Evolutionary conservation across 92 coral and sea anemone species (phyloP), one percentile per base, ranked within the genome.

Genomic region (Chrysogorgia sp.): DNA sequence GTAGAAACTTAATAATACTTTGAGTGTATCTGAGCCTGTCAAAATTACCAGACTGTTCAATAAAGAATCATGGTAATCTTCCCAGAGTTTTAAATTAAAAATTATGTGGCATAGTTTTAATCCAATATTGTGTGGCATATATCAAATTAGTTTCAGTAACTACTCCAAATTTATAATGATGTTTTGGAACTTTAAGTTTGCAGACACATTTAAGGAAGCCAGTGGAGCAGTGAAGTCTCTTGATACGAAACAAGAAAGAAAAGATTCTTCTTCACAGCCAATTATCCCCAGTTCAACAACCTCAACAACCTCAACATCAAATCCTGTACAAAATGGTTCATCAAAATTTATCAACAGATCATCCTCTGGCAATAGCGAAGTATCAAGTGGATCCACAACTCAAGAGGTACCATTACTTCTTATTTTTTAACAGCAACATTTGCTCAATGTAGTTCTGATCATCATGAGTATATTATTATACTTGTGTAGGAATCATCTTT

Each of bases 121-220:
- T n/a, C n/a, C n/a, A n/a, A n/a, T n/a, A n/a, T n/a, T n/a, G n/a
- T n/a, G n/a, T n/a, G n/a, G 15, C 21, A 48, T 48, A 48, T 22
- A 48, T 48, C 56, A 48, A 48, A 48, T 48, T 1, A 22, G 19
- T 48, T 14, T 45, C 28, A 20, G 62, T 56, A 56, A 56, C 8
- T 56, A 20, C 0, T 56, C 20, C 24, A 56, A n/a, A 13, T 2
- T 17, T 56, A 56, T 5, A 56, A 5, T 20, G 20, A 17, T 2
- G 20, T 56, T n/a, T n/a, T n/a, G n/a, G n/a, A n/a, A n/a, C n/a
- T 69, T 72, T 59, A 23, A 94, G 98, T 94, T 94, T 89, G 94
- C 94, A 64, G 97, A 91, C 29, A 87, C 84, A 85, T 94, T 94
- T 69, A 78, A 77, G 58, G 91, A 94, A 78, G 98, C 97, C 3